Evolutionary conservation across 2,888 invertebrate species (phyloP), one percentile per base, ranked within the genome.

Genomic region (Lasioglossum lativentre): DNA sequence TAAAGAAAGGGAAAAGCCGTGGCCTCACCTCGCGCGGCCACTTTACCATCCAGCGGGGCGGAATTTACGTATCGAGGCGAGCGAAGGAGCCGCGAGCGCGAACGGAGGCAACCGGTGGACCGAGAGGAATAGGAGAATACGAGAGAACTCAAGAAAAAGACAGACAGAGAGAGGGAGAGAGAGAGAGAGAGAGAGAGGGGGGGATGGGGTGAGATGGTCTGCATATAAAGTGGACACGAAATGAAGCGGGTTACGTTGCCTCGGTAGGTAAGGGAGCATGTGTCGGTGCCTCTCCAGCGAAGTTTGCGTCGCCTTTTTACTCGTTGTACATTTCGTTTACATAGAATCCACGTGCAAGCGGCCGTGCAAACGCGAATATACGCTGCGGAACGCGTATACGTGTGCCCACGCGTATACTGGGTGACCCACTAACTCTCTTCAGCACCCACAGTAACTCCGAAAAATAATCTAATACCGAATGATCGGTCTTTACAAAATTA

Each of bases 161-260:
- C n/a, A n/a, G n/a, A n/a, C n/a, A 42, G 52, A 4, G 23, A 40
- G 63, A 27, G n/a, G 10, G 74, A 52, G 34, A 45, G 72, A 66
- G 78, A 89, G 87, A 89, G 74, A 89, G 89, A 88, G 88, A 80
- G 71, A 75, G 71, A 68, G 78, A 91, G 85, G 87, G 76, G 78
- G 90, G 85, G 88, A 77, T 90, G 90, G 90, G 86, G 73, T 72
- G 91, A 89, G 93, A 89, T 87, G 88, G 93, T 92, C 92, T 94
- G 94, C 94, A 95, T 94, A 95, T 94, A 95, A 94, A 95, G 94
- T 94, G 93, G 93, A 93, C 92, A 91, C 91, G 91, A 95, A 95
- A 94, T 93, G 94, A 94, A 94, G 91, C 92, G 91, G 92, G 93
- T 90, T 92, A 92, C 91, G 91, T 89, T 40, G 87, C 85, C 27